Evolutionary conservation across 2,888 invertebrate genomes (phyloP).

Genomic region (Agonum fuliginosum): DNA sequence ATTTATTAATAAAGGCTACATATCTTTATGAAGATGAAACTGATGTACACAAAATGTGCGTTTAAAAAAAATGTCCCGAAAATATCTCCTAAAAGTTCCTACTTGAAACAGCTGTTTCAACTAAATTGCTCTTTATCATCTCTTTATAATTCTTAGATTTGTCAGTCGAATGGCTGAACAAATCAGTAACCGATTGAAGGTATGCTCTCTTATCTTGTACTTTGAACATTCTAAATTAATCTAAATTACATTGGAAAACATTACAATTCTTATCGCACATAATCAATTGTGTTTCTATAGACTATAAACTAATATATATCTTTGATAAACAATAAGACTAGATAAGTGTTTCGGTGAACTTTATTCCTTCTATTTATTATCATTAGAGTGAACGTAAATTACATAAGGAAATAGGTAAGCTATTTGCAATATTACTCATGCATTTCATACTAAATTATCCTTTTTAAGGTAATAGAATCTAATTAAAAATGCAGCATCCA

Average conservation of each 20-base stretch:
- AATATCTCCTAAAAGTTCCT: not conserved
- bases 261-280: slow-evolving; percentile 15
- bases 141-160: not conserved
- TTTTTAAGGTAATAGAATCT: not conserved
- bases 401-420: slow-evolving; percentile 40
- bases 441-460: not conserved
- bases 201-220: slow-evolving; percentile 17
- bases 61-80: too few relatives aligned
- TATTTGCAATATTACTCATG: too few relatives aligned
- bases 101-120: not conserved
- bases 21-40: not conserved
- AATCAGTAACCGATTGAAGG: slow-evolving; percentile 23
- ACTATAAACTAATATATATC: not conserved
- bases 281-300: not conserved
- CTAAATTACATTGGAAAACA: not conserved
- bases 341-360: slow-evolving; percentile 33
- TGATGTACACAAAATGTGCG: too few relatives aligned
- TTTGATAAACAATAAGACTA: slow-evolving; percentile 11
- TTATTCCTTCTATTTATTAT: slow-evolving; percentile 29
- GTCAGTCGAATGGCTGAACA: too few relatives aligned
- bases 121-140: not conserved
- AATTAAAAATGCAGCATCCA: slow-evolving; percentile 44
- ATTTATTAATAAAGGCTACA: not conserved
- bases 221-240: slow-evolving; percentile 25
- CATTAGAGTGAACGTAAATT: slow-evolving; percentile 12